phyloP scores from a whole-genome alignment of 2,797 vertebrate genomes.

The Capromys pilorides region DNA sequence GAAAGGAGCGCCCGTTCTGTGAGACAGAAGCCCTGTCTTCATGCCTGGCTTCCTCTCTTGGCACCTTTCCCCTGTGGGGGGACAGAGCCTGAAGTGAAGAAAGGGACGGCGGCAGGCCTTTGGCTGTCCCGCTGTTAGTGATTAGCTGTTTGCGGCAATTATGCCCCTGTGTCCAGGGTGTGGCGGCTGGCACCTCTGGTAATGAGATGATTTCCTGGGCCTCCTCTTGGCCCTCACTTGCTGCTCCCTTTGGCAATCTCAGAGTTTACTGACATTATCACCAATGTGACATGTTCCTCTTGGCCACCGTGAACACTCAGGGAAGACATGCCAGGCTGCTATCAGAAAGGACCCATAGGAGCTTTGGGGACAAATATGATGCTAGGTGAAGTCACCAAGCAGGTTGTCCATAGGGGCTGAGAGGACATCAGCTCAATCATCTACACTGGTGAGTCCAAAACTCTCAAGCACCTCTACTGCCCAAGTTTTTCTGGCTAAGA shows the following conservation, averaged over 20 bases:
- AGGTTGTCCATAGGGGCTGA: neutral
- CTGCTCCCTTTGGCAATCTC: constrained; percentile 69
- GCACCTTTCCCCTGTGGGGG: constrained; percentile 53
- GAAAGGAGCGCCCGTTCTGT: neutral
- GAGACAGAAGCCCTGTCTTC: constrained; percentile 23
- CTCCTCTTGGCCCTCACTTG: constrained; percentile 80
- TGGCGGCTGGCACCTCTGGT: constrained; percentile 85
- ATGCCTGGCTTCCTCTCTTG: constrained; percentile 56
- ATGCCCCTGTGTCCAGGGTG: constrained; percentile 85
- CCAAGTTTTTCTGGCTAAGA: neutral
- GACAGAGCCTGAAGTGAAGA: constrained; percentile 60
- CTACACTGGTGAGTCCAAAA: too few relatives aligned
- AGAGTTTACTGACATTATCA: constrained; percentile 74
- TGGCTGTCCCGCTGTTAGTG: constrained; percentile 82
- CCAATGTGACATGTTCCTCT: constrained; percentile 70
- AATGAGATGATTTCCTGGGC: constrained; percentile 84
- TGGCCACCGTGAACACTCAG: constrained; percentile 63
- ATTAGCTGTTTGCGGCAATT: constrained; percentile 86
- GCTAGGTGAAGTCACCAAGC: neutral
- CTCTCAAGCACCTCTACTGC: neutral
- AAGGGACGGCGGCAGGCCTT: constrained; percentile 74
- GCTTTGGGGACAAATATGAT: neutral
- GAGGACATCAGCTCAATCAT: neutral
- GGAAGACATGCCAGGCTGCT: constrained; percentile 76
- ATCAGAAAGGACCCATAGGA: neutral